These are phyloP conservation scores for Sinelater perroti DNA, from an alignment of 2,888 invertebrate species.

Conservation along the genomic window DNA sequence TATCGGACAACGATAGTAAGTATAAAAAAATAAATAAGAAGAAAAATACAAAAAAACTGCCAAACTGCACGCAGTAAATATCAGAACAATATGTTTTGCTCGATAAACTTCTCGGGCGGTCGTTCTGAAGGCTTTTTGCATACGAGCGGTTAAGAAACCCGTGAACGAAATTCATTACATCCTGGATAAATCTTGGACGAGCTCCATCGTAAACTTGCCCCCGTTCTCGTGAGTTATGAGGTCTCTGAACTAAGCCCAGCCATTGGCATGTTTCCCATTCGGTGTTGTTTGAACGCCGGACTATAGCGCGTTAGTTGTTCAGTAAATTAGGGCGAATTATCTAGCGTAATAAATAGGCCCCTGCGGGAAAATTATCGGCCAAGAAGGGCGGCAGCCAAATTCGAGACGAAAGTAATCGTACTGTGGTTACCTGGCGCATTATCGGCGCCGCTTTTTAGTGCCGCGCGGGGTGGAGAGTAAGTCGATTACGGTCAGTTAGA, in stretches of 20 bases:
- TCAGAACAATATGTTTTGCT: too few species aligned
- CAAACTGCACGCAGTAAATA: too few species aligned
- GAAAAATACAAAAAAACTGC: background rate
- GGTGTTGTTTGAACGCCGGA: constrained; percentile 25
- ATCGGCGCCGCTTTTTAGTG: too few species aligned
- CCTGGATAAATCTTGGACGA: constrained; percentile 30
- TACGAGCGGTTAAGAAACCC: constrained; percentile 20
- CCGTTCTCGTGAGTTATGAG: constrained; percentile 33
- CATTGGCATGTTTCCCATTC: constrained; percentile 34
- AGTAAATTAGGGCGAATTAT: constrained; percentile 28
- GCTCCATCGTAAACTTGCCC: constrained; percentile 30
- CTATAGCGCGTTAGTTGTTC: constrained; percentile 19
- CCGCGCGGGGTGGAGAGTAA: too few species aligned
- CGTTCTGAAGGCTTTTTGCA: constrained; percentile 1
- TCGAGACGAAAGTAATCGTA: too few species aligned
- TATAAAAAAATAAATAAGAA: too few species aligned
- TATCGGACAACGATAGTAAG: too few species aligned
- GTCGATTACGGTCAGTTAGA: too few species aligned
- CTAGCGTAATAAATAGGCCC: constrained; percentile 27
- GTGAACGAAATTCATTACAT: constrained; percentile 27
- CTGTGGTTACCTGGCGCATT: too few species aligned
- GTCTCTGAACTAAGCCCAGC: constrained; percentile 29
- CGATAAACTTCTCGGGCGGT: too few species aligned
- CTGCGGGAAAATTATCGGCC: constrained; percentile 8
- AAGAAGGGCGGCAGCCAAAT: too few species aligned